Evolutionary conservation across 2,113 vertebrate genomes (phyloP).

Genomic region (Sardina pilchardus): DNA sequence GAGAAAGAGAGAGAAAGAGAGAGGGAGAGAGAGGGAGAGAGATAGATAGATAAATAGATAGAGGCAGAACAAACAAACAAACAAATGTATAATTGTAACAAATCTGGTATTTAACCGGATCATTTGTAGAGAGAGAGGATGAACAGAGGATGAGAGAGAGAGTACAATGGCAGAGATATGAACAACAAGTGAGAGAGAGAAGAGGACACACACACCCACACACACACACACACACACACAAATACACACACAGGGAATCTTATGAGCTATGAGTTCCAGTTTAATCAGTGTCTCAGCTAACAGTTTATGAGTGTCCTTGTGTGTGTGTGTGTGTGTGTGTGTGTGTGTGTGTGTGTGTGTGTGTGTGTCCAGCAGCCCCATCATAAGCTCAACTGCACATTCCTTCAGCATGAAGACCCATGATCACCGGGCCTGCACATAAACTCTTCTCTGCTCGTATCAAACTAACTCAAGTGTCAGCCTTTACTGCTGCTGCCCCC

Average conservation of each 20-base stretch:
- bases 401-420: not conserved
- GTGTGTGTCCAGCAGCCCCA: too few relatives aligned
- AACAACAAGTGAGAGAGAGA: not conserved
- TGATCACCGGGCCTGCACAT: not conserved
- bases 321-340: too few relatives aligned
- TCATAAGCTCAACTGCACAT: not conserved
- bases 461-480: not conserved
- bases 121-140: not conserved
- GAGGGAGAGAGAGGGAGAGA: too few relatives aligned
- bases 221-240: conserved; percentile 2
- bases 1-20: not conserved
- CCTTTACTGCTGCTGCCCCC: not conserved
- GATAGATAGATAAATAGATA: not conserved
- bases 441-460: not conserved
- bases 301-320: not conserved
- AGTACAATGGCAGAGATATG: not conserved
- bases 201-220: not conserved
- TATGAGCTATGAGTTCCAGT: not conserved
- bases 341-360: too few relatives aligned
- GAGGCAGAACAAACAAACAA: too few relatives aligned
- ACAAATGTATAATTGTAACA: not conserved
- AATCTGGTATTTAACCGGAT: too few relatives aligned
- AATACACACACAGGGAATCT: not conserved
- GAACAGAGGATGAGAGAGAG: too few relatives aligned
- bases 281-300: not conserved